A percentile compares a stretch with the other conserved stretches of the same genome.
These are phyloP conservation scores for Syritta pipiens DNA, from an alignment of 2,888 invertebrate genomes.

Conservation along the genomic window DNA sequence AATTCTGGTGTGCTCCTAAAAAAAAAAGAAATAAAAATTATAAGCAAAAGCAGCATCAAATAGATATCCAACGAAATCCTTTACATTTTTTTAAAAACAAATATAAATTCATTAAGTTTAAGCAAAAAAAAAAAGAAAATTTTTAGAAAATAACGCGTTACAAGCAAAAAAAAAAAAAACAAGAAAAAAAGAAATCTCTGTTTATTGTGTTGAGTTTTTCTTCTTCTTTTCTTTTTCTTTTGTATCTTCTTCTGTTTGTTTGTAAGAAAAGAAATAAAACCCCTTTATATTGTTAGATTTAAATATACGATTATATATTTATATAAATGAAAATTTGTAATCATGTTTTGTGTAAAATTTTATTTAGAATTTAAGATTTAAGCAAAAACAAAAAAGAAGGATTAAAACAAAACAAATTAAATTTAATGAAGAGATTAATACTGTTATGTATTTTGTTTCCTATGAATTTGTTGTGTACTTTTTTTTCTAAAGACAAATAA, in stretches of 20 bases:
- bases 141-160: not conserved
- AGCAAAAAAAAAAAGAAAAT: not conserved
- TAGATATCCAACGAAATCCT: conserved; percentile 57
- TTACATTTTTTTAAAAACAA: conserved; percentile 21
- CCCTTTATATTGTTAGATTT: too few species aligned
- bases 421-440: conserved; percentile 39
- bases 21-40: not conserved
- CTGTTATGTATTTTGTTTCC: conserved; percentile 62
- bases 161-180: too few species aligned
- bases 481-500: conserved; percentile 56
- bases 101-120: not conserved
- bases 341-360: conserved; percentile 15
- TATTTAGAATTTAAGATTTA: conserved; percentile 32
- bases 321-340: conserved; percentile 23
- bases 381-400: conserved; percentile 15
- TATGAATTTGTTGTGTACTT: conserved; percentile 59
- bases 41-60: conserved; percentile 23
- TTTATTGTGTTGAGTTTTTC: too few species aligned
- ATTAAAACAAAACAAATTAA: conserved; percentile 36
- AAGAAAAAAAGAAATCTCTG: too few species aligned
- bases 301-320: conserved; percentile 10
- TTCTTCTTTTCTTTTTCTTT: too few species aligned
- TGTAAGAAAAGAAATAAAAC: too few species aligned
- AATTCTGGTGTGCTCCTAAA: conserved; percentile 25
- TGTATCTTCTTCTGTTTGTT: too few species aligned